Percentiles rank a stretch among this genome's conserved stretches.
These are phyloP conservation scores for Hemibagrus guttatus DNA, from an alignment of 2,797 vertebrate species.

Conservation along the genomic window DNA sequence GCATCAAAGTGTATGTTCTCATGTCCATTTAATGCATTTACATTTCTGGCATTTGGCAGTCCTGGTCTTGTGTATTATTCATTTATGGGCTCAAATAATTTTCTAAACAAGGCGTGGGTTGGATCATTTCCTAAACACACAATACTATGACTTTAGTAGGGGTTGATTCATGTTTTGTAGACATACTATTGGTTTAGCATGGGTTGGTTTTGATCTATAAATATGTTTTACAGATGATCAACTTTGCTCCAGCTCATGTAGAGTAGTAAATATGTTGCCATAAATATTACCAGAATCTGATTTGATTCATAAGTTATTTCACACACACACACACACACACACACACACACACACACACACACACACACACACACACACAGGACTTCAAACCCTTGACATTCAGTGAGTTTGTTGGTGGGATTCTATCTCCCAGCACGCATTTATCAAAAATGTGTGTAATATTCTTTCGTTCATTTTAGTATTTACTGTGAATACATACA, in stretches of 20 bases:
- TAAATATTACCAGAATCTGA: background rate
- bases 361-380: background rate
- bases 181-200: background rate
- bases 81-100: background rate
- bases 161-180: background rate
- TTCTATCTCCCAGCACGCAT: no score
- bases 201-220: background rate
- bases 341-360: background rate
- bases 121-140: background rate
- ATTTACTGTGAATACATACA: no score
- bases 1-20: background rate
- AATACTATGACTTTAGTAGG: background rate
- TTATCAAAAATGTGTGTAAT: no score
- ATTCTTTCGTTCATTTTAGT: no score
- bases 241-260: background rate
- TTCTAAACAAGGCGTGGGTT: background rate
- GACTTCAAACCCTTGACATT: no score
- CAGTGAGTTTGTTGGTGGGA: no score
- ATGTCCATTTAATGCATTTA: no score
- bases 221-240: background rate
- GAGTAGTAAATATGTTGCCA: background rate
- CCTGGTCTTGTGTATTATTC: background rate
- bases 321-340: background rate
- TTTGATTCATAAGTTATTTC: background rate
- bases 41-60: no score